Evolutionary conservation across 2,888 invertebrate genomes (phyloP).

Genomic region (Spisula subtruncata): DNA sequence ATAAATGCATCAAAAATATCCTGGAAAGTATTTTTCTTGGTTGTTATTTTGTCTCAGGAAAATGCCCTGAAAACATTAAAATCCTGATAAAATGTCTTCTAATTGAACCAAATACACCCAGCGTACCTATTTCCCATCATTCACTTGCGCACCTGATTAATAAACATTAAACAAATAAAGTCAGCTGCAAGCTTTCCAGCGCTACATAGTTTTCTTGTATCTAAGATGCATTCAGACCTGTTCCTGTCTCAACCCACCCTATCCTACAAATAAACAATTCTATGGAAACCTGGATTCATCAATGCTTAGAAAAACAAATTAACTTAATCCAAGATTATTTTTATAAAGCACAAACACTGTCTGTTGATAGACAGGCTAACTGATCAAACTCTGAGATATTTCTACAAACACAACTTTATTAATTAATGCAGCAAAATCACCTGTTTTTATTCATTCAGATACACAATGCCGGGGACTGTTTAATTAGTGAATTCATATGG

Average conservation of each 20-base stretch:
- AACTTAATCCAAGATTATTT: constrained; percentile 56
- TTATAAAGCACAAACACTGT: constrained; percentile 48
- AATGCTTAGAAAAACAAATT: constrained; percentile 47
- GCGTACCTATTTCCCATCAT: neutral
- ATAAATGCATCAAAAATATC: too few species aligned
- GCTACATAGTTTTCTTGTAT: neutral
- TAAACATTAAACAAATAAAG: constrained; percentile 20
- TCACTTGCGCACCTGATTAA: constrained; percentile 12
- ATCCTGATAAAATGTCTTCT: neutral
- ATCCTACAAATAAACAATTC: constrained; percentile 5
- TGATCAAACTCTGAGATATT: neutral
- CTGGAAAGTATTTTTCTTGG: too few species aligned
- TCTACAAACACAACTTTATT: neutral
- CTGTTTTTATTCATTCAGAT: too few species aligned
- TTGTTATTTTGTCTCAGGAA: too few species aligned
- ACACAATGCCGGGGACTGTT: too few species aligned
- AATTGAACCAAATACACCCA: neutral
- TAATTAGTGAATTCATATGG: too few species aligned
- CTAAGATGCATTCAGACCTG: neutral
- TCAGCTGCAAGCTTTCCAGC: constrained; percentile 8
- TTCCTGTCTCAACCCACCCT: neutral
- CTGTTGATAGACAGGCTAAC: constrained; percentile 7
- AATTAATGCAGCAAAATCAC: neutral
- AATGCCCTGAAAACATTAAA: neutral
- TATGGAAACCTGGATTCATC: constrained; percentile 23